Conservation (phyloP, 2,113 vertebrate species). For the Prunella himalayana region DNA sequence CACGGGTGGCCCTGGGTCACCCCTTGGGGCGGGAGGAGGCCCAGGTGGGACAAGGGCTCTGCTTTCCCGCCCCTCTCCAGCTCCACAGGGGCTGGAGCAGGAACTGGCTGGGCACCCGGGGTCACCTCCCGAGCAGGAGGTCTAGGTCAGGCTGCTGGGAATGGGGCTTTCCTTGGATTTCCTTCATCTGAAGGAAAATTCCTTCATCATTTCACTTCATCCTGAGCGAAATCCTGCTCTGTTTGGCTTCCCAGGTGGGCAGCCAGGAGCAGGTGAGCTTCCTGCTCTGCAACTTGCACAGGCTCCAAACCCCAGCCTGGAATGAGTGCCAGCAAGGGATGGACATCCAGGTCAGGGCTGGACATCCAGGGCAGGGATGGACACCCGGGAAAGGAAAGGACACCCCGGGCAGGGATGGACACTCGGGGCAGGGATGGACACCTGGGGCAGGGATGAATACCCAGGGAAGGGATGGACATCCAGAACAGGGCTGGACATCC, state of each 20-base stretch:
- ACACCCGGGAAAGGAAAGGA: rapidly evolving
- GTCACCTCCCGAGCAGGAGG: not conserved
- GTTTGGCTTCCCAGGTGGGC: not conserved
- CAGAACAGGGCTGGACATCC: rapidly evolving
- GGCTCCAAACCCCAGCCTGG: not conserved
- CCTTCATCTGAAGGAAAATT: not conserved
- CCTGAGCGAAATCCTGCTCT: not conserved
- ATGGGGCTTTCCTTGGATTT: not conserved
- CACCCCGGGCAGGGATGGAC: rapidly evolving
- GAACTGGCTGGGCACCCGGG: not conserved
- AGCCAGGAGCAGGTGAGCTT: not conserved
- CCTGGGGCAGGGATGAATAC: rapidly evolving
- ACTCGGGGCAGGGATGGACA: not conserved
- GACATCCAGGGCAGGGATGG: not conserved
- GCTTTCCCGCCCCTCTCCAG: not conserved
- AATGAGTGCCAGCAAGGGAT: not conserved
- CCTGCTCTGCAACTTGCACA: not conserved
- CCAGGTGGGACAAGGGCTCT: not conserved
- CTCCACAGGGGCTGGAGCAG: not conserved
- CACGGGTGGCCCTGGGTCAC: not conserved
- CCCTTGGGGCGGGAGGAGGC: not conserved
- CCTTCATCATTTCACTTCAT: not conserved
- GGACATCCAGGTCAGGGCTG: not conserved
- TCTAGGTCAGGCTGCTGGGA: not conserved
- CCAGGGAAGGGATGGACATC: rapidly evolving